Evolutionary conservation across 2,888 invertebrate species (phyloP).

Genomic region (Drosophila nr. fundita): DNA sequence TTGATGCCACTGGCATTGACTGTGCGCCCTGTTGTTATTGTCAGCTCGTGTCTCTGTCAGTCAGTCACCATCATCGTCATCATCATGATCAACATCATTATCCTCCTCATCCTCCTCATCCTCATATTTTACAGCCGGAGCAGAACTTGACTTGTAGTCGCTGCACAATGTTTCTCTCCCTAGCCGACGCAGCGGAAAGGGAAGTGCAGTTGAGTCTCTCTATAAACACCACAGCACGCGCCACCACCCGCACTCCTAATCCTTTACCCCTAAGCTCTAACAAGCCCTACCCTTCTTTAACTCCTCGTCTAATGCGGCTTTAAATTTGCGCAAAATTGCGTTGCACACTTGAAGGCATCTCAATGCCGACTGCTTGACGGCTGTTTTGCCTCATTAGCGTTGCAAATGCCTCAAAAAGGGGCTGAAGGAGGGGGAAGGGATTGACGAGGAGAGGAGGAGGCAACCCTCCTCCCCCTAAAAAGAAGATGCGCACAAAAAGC

Average conservation of each 20-base stretch:
- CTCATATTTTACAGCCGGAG: slow-evolving; percentile 70
- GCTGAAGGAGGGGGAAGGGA: not conserved
- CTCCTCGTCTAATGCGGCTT: slow-evolving; percentile 21
- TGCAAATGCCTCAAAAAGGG: slow-evolving; percentile 5
- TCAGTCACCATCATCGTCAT: slow-evolving; percentile 45
- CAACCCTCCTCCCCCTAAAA: not conserved
- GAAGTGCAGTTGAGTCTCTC: slow-evolving; percentile 60
- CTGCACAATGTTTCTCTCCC: slow-evolving; percentile 19
- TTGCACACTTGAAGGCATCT: slow-evolving; percentile 48
- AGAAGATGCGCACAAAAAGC: slow-evolving; percentile 49
- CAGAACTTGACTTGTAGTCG: slow-evolving; percentile 80
- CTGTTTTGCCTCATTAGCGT: slow-evolving; percentile 65
- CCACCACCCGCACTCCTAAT: not conserved
- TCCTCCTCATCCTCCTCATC: slow-evolving; percentile 4
- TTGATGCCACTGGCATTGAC: slow-evolving; percentile 53
- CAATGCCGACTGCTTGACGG: slow-evolving; percentile 34
- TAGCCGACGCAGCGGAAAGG: slow-evolving; percentile 73
- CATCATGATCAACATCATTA: slow-evolving; percentile 6
- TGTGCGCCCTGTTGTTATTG: slow-evolving; percentile 39
- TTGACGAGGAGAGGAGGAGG: too few species aligned
- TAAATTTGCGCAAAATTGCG: slow-evolving; percentile 44
- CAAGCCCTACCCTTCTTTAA: not conserved
- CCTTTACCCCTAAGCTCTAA: not conserved
- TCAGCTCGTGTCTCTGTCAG: slow-evolving; percentile 27
- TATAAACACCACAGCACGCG: not conserved